Evolutionary conservation across 1,140 invertebrate species (phyloP), one percentile per base, ranked within the genome.

Genomic region (Halotydeus destructor): DNA sequence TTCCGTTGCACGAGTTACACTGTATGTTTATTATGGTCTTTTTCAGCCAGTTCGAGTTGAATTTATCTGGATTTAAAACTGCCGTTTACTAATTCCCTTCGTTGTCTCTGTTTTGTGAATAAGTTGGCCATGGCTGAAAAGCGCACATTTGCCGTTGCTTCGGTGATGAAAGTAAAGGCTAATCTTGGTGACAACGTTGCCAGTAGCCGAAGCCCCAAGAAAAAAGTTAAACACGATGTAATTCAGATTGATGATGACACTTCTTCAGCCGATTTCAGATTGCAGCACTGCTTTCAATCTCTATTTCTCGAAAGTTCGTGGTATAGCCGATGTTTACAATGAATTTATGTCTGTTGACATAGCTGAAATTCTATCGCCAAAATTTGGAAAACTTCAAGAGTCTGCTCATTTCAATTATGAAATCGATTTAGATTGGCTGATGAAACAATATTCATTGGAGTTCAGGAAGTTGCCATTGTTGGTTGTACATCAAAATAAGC

Each of bases 331-430:
- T 21, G 47, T 49, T 27, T 55, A 53, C 44, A 61, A 61, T 43
- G 19, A 33, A 8, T 43, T 42, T 18, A 51, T 49, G 32, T 47
- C 52, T 22, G 46, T 59, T 42, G 50, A 52, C 48, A 53, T 60
- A 6, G 55, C 52, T 52, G 56, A 58, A 55, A 49, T 50, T 24
- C 27, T 46, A 22, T 41, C 43, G 12, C 34, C 44, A 6, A 34
- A 46, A 26, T 41, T 32, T 35, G 46, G 44, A 30, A 37, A 47
- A 28, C 34, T 48, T 6, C 1, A 45, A n/a, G 32, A 35, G 23
- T 49, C 42, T n/a, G 40, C 27, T 23, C 81, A 93, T 59, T 76
- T 93, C 23, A 93, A 85, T 58, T 93, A 84, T 53, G 83, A 89
- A 76, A 74, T 88, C 34, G 79, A 93, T 49, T 63, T 81, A 14